Base-by-base conservation (phyloP, 2,797 vertebrate genomes). In the Fringilla coelebs region DNA sequence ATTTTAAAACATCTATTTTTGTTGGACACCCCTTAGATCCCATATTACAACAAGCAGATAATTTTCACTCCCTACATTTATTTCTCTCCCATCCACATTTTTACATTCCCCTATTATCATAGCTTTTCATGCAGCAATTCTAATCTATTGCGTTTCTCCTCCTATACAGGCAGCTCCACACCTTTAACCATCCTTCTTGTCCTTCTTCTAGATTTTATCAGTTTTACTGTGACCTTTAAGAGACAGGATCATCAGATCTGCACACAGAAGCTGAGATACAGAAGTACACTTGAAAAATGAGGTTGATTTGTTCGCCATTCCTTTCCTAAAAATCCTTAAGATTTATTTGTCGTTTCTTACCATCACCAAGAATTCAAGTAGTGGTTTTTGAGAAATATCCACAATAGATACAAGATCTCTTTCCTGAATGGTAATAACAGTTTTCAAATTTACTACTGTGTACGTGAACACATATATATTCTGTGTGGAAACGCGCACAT, bases 231-330 rank as follows among this genome's bases (percentile, higher is more conserved):
- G 65, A 92, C 94, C 91, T 95, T 57, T 95, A 63, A 55, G 40
- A 94, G 75, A 89, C 55, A 74, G 52, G 87, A 73, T 70, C 84
- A 95, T 86, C 84, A 93, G 91, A 91, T 71, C 52, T 52, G 57
- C 78, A 58, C 57, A n/a, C 13, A 52, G 40, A 85, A 85, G 41
- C 26, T 18, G 24, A 85, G 57, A 93, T 55, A 58, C 40, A 60
- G 32, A 76, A 58, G 17, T 21, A 73, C 52, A 57, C 61, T 77
- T 89, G 65, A 93, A 93, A 90, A 94, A 63, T 57, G 15, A 73
- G 75, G 40, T 43, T 46, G 46, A 73, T 92, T 83, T 82, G 24
- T 16, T 91, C 75, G 76, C 45, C 20, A 8, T 63, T 73, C 40
- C 48, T 48, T 85, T 89, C 45, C 51, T 60, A 61, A 77, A 58